A percentile compares a stretch with the other conserved stretches of the same genome.
Evolutionary conservation across 2,888 invertebrate genomes (phyloP).

Genomic region (Fragum fragum): DNA sequence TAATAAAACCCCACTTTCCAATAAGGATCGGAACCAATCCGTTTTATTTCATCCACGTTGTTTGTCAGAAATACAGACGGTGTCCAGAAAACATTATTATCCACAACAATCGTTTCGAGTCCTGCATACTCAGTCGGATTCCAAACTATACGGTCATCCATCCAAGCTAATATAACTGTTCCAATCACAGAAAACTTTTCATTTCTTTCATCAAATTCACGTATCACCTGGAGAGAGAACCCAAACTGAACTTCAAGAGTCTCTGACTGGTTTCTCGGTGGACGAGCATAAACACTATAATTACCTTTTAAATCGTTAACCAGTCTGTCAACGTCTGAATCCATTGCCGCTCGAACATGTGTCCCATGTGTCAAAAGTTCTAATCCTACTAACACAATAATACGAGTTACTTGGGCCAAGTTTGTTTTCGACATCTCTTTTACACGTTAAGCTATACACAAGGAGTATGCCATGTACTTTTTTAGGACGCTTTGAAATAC

Average conservation of each 20-base stretch:
- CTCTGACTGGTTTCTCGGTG: slow-evolving; percentile 6
- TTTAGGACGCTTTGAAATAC: no score
- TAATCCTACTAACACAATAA: neutral
- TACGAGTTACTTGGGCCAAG: no score
- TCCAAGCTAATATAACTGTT: neutral
- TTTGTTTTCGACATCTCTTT: no score
- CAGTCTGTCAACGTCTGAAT: slow-evolving; percentile 12
- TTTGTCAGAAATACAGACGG: neutral
- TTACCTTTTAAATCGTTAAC: slow-evolving; percentile 14
- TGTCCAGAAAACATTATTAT: slow-evolving; percentile 20
- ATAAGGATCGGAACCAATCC: neutral
- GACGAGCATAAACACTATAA: slow-evolving; percentile 13
- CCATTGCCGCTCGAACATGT: neutral
- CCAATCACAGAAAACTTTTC: slow-evolving; percentile 21
- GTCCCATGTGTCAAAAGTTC: neutral
- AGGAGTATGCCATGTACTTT: no score
- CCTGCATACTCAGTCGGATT: slow-evolving; percentile 3
- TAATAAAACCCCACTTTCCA: slow-evolving; percentile 7
- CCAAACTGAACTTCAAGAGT: neutral
- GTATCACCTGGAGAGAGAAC: neutral
- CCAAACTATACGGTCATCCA: neutral
- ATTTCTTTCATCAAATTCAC: slow-evolving; percentile 12
- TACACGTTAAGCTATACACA: no score
- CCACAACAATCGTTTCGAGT: neutral
- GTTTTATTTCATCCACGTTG: neutral